phyloP scores from a whole-genome alignment of 2,113 vertebrate genomes.

The Hypanus sabinus region DNA sequence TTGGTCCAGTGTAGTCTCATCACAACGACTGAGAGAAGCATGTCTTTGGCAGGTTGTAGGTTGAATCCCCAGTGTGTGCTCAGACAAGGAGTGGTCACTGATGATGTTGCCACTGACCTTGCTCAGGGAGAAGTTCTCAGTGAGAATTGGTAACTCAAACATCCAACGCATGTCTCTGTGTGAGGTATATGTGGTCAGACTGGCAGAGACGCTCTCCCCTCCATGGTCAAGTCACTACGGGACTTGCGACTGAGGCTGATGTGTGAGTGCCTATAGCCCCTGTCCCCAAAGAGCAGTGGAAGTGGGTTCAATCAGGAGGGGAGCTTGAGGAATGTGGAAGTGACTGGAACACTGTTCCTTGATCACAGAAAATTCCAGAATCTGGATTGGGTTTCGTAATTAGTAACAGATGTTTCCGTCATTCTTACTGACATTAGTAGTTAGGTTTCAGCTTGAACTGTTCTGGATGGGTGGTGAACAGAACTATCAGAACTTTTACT shows the following conservation, averaged over 20 bases:
- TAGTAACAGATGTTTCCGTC: slow-evolving; percentile 9
- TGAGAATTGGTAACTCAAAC: no score
- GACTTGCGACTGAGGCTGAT: background rate
- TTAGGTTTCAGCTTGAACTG: background rate
- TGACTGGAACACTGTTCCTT: background rate
- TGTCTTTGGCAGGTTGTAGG: background rate
- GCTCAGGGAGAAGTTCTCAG: background rate
- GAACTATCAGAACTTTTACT: background rate
- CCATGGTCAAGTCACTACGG: background rate
- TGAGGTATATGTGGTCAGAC: background rate
- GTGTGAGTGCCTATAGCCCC: no score
- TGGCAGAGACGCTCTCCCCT: background rate
- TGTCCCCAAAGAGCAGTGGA: background rate
- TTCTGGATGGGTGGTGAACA: background rate
- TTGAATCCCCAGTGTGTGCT: background rate
- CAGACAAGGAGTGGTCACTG: background rate
- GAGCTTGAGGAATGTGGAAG: background rate
- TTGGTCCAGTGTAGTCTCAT: background rate
- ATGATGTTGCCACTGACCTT: background rate
- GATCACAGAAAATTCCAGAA: background rate
- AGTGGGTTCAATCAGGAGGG: background rate
- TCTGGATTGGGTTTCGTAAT: background rate
- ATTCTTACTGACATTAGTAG: no score
- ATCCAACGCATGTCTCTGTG: background rate
- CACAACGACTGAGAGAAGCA: background rate